Percentiles rank a stretch among this genome's conserved stretches.
These are phyloP conservation scores for Thysanoteuthis rhombus DNA, from an alignment of 2,888 invertebrate genomes.

Conservation along the genomic window DNA sequence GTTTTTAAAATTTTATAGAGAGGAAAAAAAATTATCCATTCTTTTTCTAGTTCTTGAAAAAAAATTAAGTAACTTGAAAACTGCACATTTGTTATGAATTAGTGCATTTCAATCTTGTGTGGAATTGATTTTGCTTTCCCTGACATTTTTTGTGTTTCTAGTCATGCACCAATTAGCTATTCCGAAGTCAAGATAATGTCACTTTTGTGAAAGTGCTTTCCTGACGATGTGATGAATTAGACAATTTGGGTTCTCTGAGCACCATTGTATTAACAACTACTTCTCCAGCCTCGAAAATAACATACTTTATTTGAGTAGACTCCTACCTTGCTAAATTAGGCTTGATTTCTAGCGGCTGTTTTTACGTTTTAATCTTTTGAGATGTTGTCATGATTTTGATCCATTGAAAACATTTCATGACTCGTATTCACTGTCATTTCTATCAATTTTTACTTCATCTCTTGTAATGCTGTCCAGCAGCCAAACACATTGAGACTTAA, in stretches of 20 bases:
- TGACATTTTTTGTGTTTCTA: neutral
- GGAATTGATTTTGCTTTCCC: neutral
- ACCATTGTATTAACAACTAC: neutral
- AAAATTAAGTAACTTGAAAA: no score
- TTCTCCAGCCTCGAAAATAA: neutral
- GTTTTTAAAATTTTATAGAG: no score
- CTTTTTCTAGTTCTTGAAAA: no score
- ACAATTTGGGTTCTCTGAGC: neutral
- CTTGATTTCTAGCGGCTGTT: neutral
- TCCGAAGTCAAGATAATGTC: neutral
- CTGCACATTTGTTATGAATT: neutral
- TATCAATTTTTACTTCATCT: neutral
- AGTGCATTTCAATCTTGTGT: neutral
- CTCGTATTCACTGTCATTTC: neutral
- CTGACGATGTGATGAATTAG: neutral
- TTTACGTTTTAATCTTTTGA: neutral
- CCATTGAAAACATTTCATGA: neutral
- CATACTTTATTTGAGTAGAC: neutral
- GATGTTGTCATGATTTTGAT: neutral
- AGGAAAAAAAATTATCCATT: no score
- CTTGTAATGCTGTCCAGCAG: neutral
- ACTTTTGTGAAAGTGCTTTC: neutral
- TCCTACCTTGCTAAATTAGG: neutral
- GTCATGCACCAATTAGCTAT: neutral
- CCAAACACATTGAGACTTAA: neutral